Base-by-base conservation (phyloP, 2,888 invertebrate species). In the Tupiocoris notatus region DNA sequence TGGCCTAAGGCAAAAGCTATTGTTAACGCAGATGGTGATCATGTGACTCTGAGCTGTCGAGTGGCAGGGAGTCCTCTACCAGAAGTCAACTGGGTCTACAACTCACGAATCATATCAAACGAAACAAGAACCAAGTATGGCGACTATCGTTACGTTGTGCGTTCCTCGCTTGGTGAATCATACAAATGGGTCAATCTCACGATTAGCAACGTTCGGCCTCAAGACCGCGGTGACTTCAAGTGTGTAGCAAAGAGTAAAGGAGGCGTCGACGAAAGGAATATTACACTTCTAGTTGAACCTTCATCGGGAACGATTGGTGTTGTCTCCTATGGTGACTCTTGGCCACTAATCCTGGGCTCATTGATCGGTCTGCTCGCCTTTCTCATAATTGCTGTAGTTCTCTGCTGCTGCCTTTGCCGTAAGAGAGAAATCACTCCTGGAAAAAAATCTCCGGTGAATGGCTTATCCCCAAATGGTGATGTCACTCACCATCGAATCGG, bases 201-300 rank as follows among this genome's bases (percentile, higher is more conserved):
- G 0, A 89, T 93, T 63, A 84, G 87, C 0, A 88, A 89, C 22
- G 87, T 90, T 0, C 85, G 87, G 0, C 84, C 84, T 7, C 87
- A 88, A 16, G 93, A 93, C 82, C 88, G 89, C 80, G 92, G 92
- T 0, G 88, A 90, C 68, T 93, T 92, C 83, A 86, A 89, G 62
- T 96, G 95, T 82, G 88, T 91, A 1, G 95, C 94, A 0, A 91
- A 90, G 82, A 95, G 93, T 83, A 88, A 89, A 0, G 95, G 92
- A 0, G 95, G 95, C 0, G 88, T 89, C 1, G 91, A 90, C 79
- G 92, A 93, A 82, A 88, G 89, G 63, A 93, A 92, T 82, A 85
- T 94, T 16, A 90, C 89, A 16, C 83, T 95, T 75, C 85, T 87
- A 2, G 58, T 79, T 66, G 58, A 77, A 62, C 57, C 78, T 17